Evolutionary conservation across 2,113 vertebrate genomes (phyloP).

Genomic region (Neofelis nebulosa): DNA sequence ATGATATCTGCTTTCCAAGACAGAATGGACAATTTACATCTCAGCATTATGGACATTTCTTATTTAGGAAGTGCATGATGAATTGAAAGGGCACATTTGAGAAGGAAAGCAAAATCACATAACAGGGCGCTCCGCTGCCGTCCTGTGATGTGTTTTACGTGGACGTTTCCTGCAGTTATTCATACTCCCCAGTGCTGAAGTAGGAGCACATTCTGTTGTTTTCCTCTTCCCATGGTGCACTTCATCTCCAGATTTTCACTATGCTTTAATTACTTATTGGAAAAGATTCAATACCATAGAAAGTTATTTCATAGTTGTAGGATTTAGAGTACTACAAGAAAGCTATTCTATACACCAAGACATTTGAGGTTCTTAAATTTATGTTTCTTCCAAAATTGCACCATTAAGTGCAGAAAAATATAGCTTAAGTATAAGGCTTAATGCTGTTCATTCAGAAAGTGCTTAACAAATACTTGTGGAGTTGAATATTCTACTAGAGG

Average conservation of each 20-base stretch:
- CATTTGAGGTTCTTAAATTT: background rate
- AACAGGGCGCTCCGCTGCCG: background rate
- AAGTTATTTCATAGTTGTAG: background rate
- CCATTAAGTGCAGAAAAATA: constrained; percentile 1
- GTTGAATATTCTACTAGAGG: background rate
- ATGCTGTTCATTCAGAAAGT: background rate
- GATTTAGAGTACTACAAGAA: background rate
- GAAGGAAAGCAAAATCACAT: background rate
- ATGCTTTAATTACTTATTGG: background rate
- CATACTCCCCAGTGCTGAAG: background rate
- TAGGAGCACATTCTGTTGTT: background rate
- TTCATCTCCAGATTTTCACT: background rate
- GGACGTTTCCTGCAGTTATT: background rate
- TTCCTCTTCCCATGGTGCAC: background rate
- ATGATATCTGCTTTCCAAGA: background rate
- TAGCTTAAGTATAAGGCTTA: background rate
- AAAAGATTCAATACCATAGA: background rate
- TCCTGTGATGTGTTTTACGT: background rate
- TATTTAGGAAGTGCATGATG: background rate
- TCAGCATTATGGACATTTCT: background rate
- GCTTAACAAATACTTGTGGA: background rate
- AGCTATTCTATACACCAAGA: background rate
- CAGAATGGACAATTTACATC: background rate
- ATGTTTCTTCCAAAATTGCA: background rate
- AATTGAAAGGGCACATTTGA: background rate